phyloP scores from a whole-genome alignment of 2,113 vertebrate species.

The Thunnus maccoyii region DNA sequence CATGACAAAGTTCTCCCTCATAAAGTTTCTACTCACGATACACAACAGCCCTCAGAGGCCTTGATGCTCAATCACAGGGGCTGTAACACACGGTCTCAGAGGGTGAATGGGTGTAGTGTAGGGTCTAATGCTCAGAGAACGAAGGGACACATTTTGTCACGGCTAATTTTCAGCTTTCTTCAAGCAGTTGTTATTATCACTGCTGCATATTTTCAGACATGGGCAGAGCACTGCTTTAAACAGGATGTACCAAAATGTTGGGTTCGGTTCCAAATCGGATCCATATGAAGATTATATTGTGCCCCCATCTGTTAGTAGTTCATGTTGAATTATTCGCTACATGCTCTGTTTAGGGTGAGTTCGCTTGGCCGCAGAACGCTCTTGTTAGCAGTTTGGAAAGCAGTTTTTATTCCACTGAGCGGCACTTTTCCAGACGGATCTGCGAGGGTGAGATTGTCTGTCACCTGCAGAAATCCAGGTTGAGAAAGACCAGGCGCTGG shows the following conservation, averaged over 20 bases:
- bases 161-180: constrained; percentile 52
- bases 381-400: constrained; percentile 74
- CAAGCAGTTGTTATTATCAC: constrained; percentile 43
- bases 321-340: constrained; percentile 78
- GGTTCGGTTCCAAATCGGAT: constrained; percentile 79
- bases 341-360: constrained; percentile 76
- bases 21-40: too few species aligned
- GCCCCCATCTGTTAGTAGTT: constrained; percentile 81
- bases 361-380: constrained; percentile 64
- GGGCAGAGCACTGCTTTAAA: constrained; percentile 67
- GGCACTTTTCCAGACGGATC: constrained; percentile 36
- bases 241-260: constrained; percentile 72
- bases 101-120: background rate
- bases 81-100: background rate
- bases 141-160: constrained; percentile 37
- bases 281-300: constrained; percentile 83
- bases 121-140: background rate
- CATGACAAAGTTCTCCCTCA: too few species aligned
- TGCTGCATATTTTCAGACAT: constrained; percentile 61
- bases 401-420: constrained; percentile 60
- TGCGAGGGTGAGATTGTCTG: constrained; percentile 46
- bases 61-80: background rate
- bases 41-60: background rate
- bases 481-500: constrained; percentile 69
- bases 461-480: constrained; percentile 71